These are phyloP conservation scores for Diplolepis rosae DNA, from an alignment of 2,888 invertebrate genomes.

Conservation along the genomic window DNA sequence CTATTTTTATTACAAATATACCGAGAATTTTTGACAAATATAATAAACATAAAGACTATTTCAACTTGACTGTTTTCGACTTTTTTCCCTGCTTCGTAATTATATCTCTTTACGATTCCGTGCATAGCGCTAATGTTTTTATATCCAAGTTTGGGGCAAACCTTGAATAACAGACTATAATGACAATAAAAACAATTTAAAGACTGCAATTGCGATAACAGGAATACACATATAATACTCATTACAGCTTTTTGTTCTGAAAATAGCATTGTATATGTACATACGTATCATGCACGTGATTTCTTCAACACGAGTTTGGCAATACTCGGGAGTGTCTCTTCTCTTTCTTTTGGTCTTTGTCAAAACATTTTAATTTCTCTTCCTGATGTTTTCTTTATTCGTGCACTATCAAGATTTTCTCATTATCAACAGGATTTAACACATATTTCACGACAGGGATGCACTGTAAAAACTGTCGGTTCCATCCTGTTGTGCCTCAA, in stretches of 20 bases:
- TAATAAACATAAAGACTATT: no score
- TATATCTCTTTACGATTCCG: not conserved
- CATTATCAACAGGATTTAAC: no score
- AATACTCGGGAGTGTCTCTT: no score
- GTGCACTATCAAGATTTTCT: no score
- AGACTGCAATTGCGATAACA: not conserved
- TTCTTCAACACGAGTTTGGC: no score
- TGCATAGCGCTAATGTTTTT: constrained; percentile 12
- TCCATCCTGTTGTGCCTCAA: no score
- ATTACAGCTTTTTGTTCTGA: not conserved
- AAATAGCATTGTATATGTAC: not conserved
- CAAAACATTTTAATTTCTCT: no score
- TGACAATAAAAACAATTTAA: not conserved
- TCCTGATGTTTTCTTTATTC: no score
- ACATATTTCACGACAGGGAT: no score
- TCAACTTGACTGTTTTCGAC: not conserved
- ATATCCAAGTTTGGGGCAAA: not conserved
- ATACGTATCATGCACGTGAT: no score
- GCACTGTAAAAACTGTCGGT: no score
- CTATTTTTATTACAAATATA: not conserved
- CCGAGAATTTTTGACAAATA: not conserved
- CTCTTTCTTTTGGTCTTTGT: no score
- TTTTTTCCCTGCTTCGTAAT: not conserved
- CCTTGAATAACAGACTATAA: constrained; percentile 1
- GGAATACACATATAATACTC: not conserved